phyloP scores from a whole-genome alignment of 1,140 invertebrate species.

The Marisa cornuarietis region DNA sequence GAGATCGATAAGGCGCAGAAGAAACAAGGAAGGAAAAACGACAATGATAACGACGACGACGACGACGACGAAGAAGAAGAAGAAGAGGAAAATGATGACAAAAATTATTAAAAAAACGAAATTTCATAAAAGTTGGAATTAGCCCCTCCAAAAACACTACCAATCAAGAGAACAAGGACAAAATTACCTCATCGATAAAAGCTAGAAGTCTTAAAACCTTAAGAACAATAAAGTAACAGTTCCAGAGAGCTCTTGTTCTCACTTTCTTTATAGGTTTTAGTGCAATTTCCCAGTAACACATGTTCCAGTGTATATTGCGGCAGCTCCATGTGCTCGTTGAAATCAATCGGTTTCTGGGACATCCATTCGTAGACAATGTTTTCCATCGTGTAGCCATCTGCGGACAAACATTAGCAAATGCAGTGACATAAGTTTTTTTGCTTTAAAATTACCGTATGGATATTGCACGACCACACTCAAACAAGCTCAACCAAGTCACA shows the following conservation, averaged over 20 bases:
- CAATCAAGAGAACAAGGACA: too few species aligned
- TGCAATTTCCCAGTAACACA: slow-evolving; percentile 25
- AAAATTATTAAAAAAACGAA: too few species aligned
- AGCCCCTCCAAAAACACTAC: too few species aligned
- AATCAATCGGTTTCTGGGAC: slow-evolving; percentile 29
- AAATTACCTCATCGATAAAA: too few species aligned
- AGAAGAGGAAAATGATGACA: too few species aligned
- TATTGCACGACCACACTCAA: not conserved
- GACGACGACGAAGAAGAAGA: too few species aligned
- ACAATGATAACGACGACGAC: too few species aligned
- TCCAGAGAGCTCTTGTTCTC: not conserved
- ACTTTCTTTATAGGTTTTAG: slow-evolving; percentile 37
- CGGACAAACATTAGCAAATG: not conserved
- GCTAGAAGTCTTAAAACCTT: too few species aligned
- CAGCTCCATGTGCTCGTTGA: slow-evolving; percentile 34
- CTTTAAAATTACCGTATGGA: not conserved
- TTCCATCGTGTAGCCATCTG: slow-evolving; percentile 63
- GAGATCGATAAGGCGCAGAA: too few species aligned
- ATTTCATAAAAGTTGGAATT: too few species aligned
- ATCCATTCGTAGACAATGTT: slow-evolving; percentile 46
- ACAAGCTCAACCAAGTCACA: not conserved
- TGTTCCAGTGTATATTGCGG: slow-evolving; percentile 38
- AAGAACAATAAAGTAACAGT: not conserved
- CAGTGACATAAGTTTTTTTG: not conserved
- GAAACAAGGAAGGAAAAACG: too few species aligned